phyloP scores from a whole-genome alignment of 1,140 invertebrate species.

The Cheumatopsyche charites region DNA sequence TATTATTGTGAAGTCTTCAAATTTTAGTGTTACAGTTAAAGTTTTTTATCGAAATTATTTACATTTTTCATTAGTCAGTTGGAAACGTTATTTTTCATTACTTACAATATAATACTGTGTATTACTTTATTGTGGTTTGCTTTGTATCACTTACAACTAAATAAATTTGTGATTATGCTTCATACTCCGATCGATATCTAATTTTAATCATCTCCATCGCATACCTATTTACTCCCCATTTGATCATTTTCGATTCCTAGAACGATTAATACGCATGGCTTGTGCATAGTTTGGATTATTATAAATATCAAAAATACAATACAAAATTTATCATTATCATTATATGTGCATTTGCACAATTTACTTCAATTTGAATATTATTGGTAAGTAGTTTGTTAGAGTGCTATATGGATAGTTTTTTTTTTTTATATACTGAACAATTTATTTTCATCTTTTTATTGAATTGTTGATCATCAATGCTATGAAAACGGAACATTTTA shows the following conservation, averaged over 20 bases:
- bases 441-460: too few relatives aligned
- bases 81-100: constrained; percentile 24
- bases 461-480: too few relatives aligned
- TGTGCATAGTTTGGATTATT: background rate
- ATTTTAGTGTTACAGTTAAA: constrained; percentile 38
- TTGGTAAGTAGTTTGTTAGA: too few relatives aligned
- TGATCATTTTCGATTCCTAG: too few relatives aligned
- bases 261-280: too few relatives aligned
- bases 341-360: background rate
- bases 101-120: constrained; percentile 35
- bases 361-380: background rate
- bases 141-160: constrained; percentile 41
- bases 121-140: constrained; percentile 43
- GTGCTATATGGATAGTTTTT: too few relatives aligned
- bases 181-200: constrained; percentile 36
- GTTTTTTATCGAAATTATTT: constrained; percentile 22
- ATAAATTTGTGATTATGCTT: constrained; percentile 44
- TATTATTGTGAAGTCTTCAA: constrained; percentile 37
- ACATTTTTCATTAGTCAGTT: constrained; percentile 11
- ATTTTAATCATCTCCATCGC: constrained; percentile 9
- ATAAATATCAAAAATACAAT: background rate
- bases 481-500: too few relatives aligned
- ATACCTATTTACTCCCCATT: background rate
- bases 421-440: too few relatives aligned
- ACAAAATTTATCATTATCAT: too few relatives aligned